Evolutionary conservation across 2,888 invertebrate genomes (phyloP).

Genomic region (Zygaena filipendulae): DNA sequence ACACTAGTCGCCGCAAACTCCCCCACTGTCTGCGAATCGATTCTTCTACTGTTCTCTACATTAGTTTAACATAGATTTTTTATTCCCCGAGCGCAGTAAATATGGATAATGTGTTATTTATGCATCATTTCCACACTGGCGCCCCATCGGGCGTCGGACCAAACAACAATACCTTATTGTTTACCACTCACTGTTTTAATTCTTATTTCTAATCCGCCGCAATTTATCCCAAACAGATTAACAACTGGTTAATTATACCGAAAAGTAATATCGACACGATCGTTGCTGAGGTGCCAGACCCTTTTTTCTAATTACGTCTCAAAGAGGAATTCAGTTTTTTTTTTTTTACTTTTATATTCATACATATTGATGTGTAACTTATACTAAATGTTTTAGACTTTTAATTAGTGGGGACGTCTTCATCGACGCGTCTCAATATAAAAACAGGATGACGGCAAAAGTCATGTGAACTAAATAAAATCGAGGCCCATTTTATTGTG

Average conservation of each 20-base stretch:
- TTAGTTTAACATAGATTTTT: too few relatives aligned
- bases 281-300: too few relatives aligned
- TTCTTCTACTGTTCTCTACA: too few relatives aligned
- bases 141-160: conserved; percentile 42
- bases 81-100: too few relatives aligned
- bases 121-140: conserved; percentile 41
- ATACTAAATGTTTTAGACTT: conserved; percentile 29
- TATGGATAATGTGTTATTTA: conserved; percentile 45
- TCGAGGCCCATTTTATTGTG: conserved; percentile 34
- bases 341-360: too few relatives aligned
- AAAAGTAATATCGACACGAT: too few relatives aligned
- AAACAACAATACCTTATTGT: conserved; percentile 47
- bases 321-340: too few relatives aligned
- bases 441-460: conserved; percentile 31
- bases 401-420: conserved; percentile 49
- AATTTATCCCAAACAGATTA: too few relatives aligned
- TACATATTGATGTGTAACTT: conserved; percentile 36
- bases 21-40: too few relatives aligned
- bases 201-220: conserved; percentile 27
- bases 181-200: conserved; percentile 26
- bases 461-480: conserved; percentile 31
- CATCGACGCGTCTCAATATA: conserved; percentile 35
- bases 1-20: conserved; percentile 24
- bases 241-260: too few relatives aligned
- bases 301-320: too few relatives aligned